These are phyloP conservation scores for Corythaeola cristata DNA, from an alignment of 2,113 vertebrate genomes.

Conservation along the genomic window DNA sequence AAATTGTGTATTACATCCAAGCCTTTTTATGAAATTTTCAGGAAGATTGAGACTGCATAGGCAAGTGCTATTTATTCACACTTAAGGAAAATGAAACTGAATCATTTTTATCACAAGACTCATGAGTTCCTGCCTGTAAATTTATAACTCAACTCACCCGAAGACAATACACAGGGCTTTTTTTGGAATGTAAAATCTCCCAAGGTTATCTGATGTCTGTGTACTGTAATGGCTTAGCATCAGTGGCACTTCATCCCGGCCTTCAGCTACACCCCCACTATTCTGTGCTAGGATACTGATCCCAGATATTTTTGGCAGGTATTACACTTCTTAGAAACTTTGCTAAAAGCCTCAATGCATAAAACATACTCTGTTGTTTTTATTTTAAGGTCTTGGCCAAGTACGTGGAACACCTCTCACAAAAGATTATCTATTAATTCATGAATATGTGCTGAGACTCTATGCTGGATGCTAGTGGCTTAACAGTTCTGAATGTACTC, in stretches of 20 bases:
- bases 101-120: not conserved
- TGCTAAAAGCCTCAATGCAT: not conserved
- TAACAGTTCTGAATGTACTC: conserved; percentile 1
- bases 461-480: not conserved
- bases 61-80: not conserved
- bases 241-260: not conserved
- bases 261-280: not conserved
- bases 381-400: not conserved
- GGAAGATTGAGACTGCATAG: not conserved
- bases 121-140: not conserved
- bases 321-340: not conserved
- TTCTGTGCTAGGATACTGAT: not conserved
- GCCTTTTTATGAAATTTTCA: not conserved
- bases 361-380: not conserved
- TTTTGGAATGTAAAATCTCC: not conserved
- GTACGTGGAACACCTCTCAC: not conserved
- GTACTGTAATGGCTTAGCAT: not conserved
- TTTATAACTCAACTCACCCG: not conserved
- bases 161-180: not conserved
- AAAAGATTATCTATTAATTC: not conserved
- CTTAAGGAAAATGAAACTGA: not conserved
- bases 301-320: not conserved
- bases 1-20: not conserved
- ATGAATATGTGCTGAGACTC: not conserved
- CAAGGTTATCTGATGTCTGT: not conserved